phyloP scores from a whole-genome alignment of 2,797 vertebrate genomes.

The Allenopithecus nigroviridis region DNA sequence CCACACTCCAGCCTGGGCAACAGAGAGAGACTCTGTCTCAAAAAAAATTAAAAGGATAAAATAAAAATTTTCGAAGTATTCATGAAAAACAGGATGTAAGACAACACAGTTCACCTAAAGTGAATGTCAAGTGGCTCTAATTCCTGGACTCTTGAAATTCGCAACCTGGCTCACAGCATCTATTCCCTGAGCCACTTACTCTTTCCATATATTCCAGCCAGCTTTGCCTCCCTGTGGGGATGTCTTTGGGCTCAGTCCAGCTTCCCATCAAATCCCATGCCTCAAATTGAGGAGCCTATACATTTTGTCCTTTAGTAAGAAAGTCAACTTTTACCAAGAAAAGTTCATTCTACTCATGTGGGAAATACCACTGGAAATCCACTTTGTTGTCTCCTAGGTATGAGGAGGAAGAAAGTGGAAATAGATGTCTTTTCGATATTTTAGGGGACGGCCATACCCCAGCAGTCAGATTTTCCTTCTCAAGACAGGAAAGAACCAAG shows the following conservation, averaged over 20 bases:
- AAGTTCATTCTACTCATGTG: neutral
- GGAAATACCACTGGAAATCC: neutral
- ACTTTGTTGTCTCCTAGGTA: neutral
- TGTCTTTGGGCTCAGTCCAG: neutral
- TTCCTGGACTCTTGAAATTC: neutral
- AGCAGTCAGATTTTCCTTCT: neutral
- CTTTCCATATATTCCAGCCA: neutral
- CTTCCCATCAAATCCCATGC: neutral
- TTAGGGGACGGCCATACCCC: neutral
- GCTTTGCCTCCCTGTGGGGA: neutral
- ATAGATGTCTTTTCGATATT: neutral
- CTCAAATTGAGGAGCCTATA: neutral
- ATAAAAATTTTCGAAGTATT: neutral
- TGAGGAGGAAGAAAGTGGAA: neutral
- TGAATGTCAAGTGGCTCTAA: neutral
- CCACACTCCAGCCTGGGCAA: neutral
- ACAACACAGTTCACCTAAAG: neutral
- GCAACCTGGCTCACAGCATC: neutral
- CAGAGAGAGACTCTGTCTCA: neutral
- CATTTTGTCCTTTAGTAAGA: neutral
- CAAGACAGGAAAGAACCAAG: neutral
- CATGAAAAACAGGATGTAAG: neutral
- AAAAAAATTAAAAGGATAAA: neutral
- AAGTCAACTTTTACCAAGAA: neutral
- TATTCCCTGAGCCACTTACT: neutral